A percentile compares a stretch with the other conserved stretches of the same genome.
These are phyloP conservation scores for Phrynocephalus versicolor DNA, from an alignment of 2,113 vertebrate genomes.

Conservation along the genomic window DNA sequence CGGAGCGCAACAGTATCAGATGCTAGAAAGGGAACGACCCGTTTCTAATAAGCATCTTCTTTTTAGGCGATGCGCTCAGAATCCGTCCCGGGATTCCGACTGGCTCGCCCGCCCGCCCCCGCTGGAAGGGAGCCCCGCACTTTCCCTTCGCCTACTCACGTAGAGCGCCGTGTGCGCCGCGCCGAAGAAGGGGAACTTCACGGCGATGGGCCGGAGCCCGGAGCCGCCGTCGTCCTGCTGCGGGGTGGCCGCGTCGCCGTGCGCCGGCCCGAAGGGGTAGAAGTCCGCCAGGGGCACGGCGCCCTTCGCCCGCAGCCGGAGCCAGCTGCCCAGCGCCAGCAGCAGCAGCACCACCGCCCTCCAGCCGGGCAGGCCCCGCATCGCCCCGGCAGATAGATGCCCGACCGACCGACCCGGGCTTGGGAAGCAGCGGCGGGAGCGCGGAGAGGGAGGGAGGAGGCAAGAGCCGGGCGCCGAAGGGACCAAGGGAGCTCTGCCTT, in stretches of 20 bases:
- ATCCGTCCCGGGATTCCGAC: background rate
- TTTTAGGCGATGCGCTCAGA: background rate
- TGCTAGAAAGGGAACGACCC: background rate
- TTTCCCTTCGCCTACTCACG: slow-evolving; percentile 81
- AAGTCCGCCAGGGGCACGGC: slow-evolving; percentile 88
- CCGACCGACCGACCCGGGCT: background rate
- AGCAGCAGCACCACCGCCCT: slow-evolving; percentile 48
- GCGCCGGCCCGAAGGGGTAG: slow-evolving; percentile 86
- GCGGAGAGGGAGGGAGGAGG: background rate
- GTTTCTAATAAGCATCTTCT: background rate
- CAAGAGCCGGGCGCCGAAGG: background rate
- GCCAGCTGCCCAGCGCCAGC: slow-evolving; percentile 65
- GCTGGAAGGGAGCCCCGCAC: background rate
- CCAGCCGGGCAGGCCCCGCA: slow-evolving; percentile 67
- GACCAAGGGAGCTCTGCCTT: background rate
- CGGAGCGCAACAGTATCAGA: too few species aligned
- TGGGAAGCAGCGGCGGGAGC: background rate
- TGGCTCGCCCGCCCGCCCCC: too few species aligned
- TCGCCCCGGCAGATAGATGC: slow-evolving; percentile 38
- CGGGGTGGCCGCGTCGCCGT: slow-evolving; percentile 80
- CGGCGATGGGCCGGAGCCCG: slow-evolving; percentile 86
- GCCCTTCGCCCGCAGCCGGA: slow-evolving; percentile 48
- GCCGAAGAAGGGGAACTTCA: slow-evolving; percentile 94
- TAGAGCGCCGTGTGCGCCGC: slow-evolving; percentile 91
- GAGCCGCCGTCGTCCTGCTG: slow-evolving; percentile 97